A percentile compares a stretch with the other conserved stretches of the same genome.
Conservation (phyloP, 2,113 vertebrate genomes). For the Hypocryptadius cinnamomeus region DNA sequence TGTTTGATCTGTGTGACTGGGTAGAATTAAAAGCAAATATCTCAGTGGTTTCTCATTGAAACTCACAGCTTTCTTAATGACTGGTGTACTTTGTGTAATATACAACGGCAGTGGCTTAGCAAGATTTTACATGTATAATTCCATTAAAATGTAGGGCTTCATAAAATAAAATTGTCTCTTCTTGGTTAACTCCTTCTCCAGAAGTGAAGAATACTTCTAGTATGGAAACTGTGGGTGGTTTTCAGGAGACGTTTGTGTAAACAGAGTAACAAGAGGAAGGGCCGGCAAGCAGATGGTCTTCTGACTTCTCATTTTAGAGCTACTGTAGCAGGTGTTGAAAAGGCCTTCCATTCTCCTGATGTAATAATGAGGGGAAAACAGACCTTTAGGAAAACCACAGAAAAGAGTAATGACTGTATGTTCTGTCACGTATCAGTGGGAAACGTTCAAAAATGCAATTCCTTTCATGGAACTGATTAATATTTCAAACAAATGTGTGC, state of each 20-base stretch:
- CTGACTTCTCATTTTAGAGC: constrained; percentile 17
- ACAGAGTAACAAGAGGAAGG: background rate
- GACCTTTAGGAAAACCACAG: constrained; percentile 43
- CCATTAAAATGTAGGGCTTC: background rate
- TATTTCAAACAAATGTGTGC: constrained; percentile 30
- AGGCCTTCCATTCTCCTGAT: background rate
- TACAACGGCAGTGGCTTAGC: background rate
- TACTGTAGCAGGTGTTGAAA: constrained; percentile 62
- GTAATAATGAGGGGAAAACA: constrained; percentile 23
- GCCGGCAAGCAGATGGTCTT: background rate
- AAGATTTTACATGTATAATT: background rate
- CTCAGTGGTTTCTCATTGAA: background rate
- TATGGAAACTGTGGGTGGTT: background rate
- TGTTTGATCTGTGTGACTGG: background rate
- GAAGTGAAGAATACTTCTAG: background rate
- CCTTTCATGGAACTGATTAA: constrained; percentile 13
- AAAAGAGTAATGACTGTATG: constrained; percentile 26
- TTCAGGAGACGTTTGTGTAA: background rate
- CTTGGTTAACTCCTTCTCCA: background rate
- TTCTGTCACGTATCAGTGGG: constrained; percentile 12
- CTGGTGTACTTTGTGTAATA: background rate
- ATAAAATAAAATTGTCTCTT: background rate
- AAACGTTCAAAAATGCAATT: background rate
- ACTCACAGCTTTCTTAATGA: background rate
- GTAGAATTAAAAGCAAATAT: background rate